Conservation (phyloP, 1,140 invertebrate species). For the Proales similis region DNA sequence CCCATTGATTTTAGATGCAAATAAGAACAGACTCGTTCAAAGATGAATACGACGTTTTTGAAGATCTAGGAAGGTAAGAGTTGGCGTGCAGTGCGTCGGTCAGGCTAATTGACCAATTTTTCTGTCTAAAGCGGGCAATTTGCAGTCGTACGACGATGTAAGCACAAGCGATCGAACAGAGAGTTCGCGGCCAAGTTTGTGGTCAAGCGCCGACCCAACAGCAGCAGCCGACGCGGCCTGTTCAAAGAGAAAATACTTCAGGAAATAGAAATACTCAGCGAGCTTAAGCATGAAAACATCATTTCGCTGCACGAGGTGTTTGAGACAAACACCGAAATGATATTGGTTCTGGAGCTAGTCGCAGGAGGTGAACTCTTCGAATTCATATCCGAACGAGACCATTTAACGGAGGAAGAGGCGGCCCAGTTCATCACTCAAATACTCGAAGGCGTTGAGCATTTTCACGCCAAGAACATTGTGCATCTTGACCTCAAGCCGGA, state of each 20-base stretch:
- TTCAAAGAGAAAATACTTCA: slow-evolving; percentile 55
- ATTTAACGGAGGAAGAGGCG: slow-evolving; percentile 57
- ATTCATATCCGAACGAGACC: slow-evolving; percentile 57
- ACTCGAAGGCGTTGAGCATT: slow-evolving; percentile 55
- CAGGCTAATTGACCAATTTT: too few relatives aligned
- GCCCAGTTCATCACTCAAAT: slow-evolving; percentile 58
- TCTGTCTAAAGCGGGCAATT: slow-evolving; percentile 95
- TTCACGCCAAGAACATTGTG: slow-evolving; percentile 56
- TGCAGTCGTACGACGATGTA: slow-evolving; percentile 78
- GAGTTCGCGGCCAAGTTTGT: slow-evolving; percentile 92
- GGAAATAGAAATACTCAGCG: slow-evolving; percentile 56
- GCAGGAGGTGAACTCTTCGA: slow-evolving; percentile 59
- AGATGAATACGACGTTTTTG: slow-evolving; percentile 24
- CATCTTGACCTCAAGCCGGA: slow-evolving; percentile 60
- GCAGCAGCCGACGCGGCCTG: slow-evolving; percentile 44
- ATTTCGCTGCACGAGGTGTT: slow-evolving; percentile 58
- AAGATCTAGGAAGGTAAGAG: slow-evolving; percentile 36
- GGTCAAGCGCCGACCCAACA: slow-evolving; percentile 62
- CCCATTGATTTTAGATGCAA: slow-evolving; percentile 37
- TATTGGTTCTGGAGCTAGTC: slow-evolving; percentile 59
- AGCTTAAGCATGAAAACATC: slow-evolving; percentile 57
- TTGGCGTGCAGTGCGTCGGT: too few relatives aligned
- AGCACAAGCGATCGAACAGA: slow-evolving; percentile 70
- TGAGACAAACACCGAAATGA: slow-evolving; percentile 55
- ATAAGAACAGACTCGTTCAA: slow-evolving; percentile 24